Percentiles rank a stretch among this genome's conserved stretches.
Evolutionary conservation across 1,140 invertebrate genomes (phyloP).

Genomic region (Drosophila pectinifera): DNA sequence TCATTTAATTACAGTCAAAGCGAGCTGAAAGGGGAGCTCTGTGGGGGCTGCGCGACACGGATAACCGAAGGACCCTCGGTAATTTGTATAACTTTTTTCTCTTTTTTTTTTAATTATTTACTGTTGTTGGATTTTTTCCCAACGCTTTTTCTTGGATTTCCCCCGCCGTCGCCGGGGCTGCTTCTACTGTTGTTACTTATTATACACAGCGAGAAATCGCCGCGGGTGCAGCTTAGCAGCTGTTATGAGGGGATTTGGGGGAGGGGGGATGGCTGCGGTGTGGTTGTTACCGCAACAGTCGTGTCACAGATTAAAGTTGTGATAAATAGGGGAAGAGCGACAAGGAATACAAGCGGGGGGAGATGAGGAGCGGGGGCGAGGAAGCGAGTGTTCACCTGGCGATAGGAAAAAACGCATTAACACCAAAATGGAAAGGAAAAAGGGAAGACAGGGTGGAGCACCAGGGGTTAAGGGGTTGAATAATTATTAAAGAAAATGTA

Average conservation of each 20-base stretch:
- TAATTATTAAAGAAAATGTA: conserved; percentile 8
- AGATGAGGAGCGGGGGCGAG: neutral
- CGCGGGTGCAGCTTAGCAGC: conserved; percentile 33
- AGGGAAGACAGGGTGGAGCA: neutral
- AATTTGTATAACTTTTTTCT: conserved; percentile 72
- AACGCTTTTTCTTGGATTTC: conserved; percentile 14
- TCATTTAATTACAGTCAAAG: conserved; percentile 72
- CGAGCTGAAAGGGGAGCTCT: conserved; percentile 35
- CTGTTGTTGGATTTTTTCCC: conserved; percentile 19
- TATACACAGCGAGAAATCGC: conserved; percentile 33
- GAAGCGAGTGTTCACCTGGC: conserved; percentile 36
- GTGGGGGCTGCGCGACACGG: conserved; percentile 11
- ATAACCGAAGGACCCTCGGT: conserved; percentile 46
- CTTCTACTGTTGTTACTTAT: conserved; percentile 35
- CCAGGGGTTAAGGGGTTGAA: neutral
- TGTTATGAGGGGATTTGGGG: conserved; percentile 10
- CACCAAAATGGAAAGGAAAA: conserved; percentile 3
- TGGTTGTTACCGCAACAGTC: conserved; percentile 26
- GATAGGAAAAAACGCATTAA: conserved; percentile 43
- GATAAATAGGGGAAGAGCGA: conserved; percentile 43
- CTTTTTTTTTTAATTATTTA: conserved; percentile 72
- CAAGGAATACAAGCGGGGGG: neutral
- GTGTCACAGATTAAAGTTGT: conserved; percentile 56
- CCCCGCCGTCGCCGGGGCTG: neutral
- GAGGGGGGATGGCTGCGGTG: neutral